phyloP scores from a whole-genome alignment of 2,113 vertebrate genomes.

The Cariama cristata region DNA sequence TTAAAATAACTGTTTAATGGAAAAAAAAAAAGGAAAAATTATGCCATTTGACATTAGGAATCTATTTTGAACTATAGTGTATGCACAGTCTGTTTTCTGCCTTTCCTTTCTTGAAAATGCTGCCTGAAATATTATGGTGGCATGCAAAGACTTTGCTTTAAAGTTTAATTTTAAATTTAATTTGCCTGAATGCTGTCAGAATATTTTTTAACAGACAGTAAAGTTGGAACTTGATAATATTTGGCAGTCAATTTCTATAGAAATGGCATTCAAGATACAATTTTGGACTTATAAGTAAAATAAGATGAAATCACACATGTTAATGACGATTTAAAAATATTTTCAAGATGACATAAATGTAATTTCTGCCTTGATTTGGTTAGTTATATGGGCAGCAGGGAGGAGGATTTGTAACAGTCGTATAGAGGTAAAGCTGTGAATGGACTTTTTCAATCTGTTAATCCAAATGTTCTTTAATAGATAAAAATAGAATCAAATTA shows the following conservation, averaged over 20 bases:
- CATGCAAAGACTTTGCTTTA: neutral
- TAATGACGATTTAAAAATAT: conserved; percentile 7
- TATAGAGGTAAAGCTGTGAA: neutral
- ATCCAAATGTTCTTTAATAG: conserved; percentile 70
- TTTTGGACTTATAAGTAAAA: neutral
- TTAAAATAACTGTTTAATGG: conserved; percentile 55
- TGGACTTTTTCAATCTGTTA: conserved; percentile 59
- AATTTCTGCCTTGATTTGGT: conserved; percentile 6
- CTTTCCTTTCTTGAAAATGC: conserved; percentile 25
- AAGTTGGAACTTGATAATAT: neutral
- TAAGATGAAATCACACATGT: neutral
- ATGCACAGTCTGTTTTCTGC: conserved; percentile 27
- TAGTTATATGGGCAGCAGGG: neutral
- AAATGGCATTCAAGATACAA: neutral
- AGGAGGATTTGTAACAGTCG: neutral
- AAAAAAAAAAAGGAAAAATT: neutral
- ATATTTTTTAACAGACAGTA: neutral
- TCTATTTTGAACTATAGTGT: conserved; percentile 24
- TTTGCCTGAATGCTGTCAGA: conserved; percentile 16
- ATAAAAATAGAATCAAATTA: conserved; percentile 61
- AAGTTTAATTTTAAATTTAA: conserved; percentile 29
- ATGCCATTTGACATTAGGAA: conserved; percentile 31
- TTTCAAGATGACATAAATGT: neutral
- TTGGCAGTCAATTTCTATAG: neutral
- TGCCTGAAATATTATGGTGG: conserved; percentile 18